phyloP scores from a whole-genome alignment of 2,113 vertebrate species.

The Grantiella picta region DNA sequence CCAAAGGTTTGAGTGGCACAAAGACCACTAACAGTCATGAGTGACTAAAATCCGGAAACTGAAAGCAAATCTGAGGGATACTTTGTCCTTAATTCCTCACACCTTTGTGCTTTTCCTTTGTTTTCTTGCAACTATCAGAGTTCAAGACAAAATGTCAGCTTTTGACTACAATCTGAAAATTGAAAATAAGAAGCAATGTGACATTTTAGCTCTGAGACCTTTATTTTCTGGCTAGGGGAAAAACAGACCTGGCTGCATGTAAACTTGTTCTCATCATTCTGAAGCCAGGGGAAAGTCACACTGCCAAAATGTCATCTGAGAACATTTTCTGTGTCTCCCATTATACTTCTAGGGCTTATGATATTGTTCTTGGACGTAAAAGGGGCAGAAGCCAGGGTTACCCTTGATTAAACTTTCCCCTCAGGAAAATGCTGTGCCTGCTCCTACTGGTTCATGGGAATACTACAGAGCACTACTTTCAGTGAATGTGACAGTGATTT shows the following conservation, averaged over 20 bases:
- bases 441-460: not conserved
- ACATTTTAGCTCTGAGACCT: conserved; percentile 75
- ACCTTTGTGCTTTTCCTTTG: conserved; percentile 51
- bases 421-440: not conserved
- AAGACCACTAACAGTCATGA: not conserved
- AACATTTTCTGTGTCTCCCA: not conserved
- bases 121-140: conserved; percentile 53
- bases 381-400: not conserved
- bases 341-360: conserved; percentile 39
- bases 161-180: conserved; percentile 61
- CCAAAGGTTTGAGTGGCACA: not conserved
- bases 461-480: not conserved
- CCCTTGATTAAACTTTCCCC: not conserved
- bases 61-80: not conserved
- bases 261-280: conserved; percentile 55
- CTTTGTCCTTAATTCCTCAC: not conserved
- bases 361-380: conserved; percentile 56
- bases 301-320: conserved; percentile 62
- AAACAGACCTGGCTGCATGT: conserved; percentile 47
- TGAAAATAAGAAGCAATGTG: conserved; percentile 71
- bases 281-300: conserved; percentile 25
- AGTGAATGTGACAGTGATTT: not conserved
- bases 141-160: conserved; percentile 60
- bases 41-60: not conserved
- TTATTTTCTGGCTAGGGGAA: conserved; percentile 56